A percentile compares a stretch with the other conserved stretches of the same genome.
These are phyloP conservation scores for Micromys minutus DNA, from an alignment of 2,113 vertebrate species.

Conservation along the genomic window DNA sequence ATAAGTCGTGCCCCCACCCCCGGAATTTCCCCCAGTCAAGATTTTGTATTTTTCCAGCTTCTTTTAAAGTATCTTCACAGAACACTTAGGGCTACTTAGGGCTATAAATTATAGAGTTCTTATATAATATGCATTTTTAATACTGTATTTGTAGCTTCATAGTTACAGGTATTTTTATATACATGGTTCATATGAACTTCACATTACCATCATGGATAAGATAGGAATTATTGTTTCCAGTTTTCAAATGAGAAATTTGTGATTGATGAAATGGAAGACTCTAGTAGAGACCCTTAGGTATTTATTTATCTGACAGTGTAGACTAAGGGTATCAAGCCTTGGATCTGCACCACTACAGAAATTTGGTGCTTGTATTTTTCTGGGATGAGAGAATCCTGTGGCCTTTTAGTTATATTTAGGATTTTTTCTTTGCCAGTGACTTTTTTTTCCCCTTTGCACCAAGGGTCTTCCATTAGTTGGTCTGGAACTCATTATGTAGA, in stretches of 20 bases:
- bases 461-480: neutral
- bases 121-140: neutral
- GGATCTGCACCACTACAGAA: neutral
- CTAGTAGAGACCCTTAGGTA: constrained; percentile 23
- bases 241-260: constrained; percentile 63
- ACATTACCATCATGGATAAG: constrained; percentile 26
- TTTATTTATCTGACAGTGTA: neutral
- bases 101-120: neutral
- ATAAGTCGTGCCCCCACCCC: neutral
- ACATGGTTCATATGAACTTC: neutral
- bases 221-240: constrained; percentile 41
- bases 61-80: constrained; percentile 4
- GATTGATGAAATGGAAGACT: constrained; percentile 61
- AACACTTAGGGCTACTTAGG: constrained; percentile 10
- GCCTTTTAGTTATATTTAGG: neutral
- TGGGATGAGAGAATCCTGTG: neutral
- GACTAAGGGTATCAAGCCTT: neutral
- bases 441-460: neutral
- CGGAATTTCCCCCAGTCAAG: neutral
- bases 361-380: constrained; percentile 45
- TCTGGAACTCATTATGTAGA: neutral
- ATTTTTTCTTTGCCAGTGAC: neutral
- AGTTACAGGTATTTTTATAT: constrained; percentile 10
- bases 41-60: neutral
- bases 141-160: constrained; percentile 31